These are phyloP conservation scores for Pogonocherus hispidulus DNA, from an alignment of 2,888 invertebrate genomes.

Conservation along the genomic window DNA sequence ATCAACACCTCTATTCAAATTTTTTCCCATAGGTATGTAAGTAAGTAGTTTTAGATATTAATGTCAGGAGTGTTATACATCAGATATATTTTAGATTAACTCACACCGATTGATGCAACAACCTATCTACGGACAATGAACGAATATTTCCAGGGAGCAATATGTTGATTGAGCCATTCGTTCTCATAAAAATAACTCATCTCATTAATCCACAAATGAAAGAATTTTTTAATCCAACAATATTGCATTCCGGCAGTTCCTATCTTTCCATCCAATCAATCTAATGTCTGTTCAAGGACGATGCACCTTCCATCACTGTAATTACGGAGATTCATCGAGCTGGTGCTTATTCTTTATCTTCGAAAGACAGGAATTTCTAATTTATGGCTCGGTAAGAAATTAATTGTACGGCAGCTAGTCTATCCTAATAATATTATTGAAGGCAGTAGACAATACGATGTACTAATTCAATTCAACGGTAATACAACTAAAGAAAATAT, in stretches of 20 bases:
- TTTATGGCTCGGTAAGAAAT: conserved; percentile 19
- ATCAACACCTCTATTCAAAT: too few species aligned
- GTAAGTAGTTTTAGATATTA: too few species aligned
- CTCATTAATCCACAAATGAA: neutral
- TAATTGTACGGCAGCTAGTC: conserved; percentile 11
- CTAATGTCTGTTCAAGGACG: conserved; percentile 44
- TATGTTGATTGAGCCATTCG: neutral
- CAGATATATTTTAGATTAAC: too few species aligned
- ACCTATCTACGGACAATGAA: neutral
- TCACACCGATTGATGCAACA: too few species aligned
- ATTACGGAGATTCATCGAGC: conserved; percentile 50
- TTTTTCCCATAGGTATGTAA: too few species aligned
- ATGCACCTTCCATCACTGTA: conserved; percentile 51
- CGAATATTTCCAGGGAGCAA: neutral
- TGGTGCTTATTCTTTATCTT: conserved; percentile 22
- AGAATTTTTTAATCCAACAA: neutral
- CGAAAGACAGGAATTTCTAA: conserved; percentile 35
- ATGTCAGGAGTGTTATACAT: too few species aligned
- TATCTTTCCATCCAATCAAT: conserved; percentile 45
- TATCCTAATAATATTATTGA: too few species aligned
- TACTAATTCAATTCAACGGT: too few species aligned
- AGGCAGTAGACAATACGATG: too few species aligned
- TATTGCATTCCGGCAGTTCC: conserved; percentile 12
- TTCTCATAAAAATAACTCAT: neutral
- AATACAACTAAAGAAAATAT: too few species aligned